Percentiles rank a stretch among this genome's conserved stretches.
These are phyloP conservation scores for Blastomussa wellsi DNA, from an alignment of 92 coral and sea anemone genomes.

Conservation along the genomic window DNA sequence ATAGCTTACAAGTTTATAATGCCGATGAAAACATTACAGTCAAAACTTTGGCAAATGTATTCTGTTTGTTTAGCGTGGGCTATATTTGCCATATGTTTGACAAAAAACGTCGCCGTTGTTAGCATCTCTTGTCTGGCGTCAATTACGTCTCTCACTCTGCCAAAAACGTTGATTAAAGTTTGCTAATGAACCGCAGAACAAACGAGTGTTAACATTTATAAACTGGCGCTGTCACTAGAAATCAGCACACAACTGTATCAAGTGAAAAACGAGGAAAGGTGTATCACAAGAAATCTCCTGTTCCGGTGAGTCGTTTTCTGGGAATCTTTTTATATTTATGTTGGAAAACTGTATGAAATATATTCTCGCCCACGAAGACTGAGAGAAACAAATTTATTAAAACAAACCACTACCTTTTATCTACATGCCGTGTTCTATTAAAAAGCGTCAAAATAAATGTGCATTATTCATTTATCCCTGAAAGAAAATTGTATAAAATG, in stretches of 20 bases:
- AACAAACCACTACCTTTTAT: neutral
- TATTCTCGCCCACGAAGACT: neutral
- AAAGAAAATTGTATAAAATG: neutral
- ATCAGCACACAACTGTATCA: neutral
- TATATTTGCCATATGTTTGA: neutral
- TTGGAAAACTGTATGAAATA: neutral
- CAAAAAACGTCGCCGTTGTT: slow-evolving; percentile 2
- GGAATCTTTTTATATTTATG: neutral
- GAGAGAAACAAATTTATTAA: neutral
- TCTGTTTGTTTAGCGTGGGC: slow-evolving; percentile 14
- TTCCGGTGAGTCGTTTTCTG: neutral
- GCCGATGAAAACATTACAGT: neutral
- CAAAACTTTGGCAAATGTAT: neutral
- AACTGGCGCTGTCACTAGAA: slow-evolving; percentile 21
- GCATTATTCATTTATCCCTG: neutral
- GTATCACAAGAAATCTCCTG: neutral
- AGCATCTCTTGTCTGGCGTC: slow-evolving; percentile 2
- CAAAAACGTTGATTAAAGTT: slow-evolving; percentile 10
- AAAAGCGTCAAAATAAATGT: neutral
- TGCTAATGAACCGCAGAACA: slow-evolving; percentile 20
- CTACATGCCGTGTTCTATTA: neutral
- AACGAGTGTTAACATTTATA: slow-evolving; percentile 19
- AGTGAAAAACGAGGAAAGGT: neutral
- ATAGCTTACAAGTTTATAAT: neutral
- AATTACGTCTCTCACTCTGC: neutral